Percentiles rank a stretch among this genome's conserved stretches.
These are phyloP conservation scores for Taxidea taxus DNA, from an alignment of 2,113 vertebrate genomes.

Conservation along the genomic window DNA sequence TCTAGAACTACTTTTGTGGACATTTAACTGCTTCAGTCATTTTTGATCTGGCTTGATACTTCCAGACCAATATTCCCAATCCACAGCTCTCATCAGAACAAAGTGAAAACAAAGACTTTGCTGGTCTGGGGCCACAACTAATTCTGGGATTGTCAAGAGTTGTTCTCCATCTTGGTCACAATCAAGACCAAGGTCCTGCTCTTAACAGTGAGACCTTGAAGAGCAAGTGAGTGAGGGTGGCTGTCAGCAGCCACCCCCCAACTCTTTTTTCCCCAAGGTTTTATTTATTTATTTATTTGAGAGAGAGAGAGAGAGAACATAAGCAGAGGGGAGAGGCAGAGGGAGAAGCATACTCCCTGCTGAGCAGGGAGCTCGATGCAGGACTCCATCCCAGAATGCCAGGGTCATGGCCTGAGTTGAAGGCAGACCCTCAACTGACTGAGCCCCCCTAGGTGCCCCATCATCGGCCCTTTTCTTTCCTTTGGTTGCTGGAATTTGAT, in stretches of 20 bases:
- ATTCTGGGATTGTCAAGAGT: not conserved
- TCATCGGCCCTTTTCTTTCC: not conserved
- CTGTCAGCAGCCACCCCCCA: not conserved
- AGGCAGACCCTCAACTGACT: not conserved
- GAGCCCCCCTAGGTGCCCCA: not conserved
- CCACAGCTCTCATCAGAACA: not conserved
- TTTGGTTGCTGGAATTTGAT: not conserved
- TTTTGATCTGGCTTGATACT: not conserved
- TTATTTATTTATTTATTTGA: not conserved
- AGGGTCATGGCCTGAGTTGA: not conserved
- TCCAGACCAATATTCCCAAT: not conserved
- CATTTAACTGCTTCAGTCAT: not conserved
- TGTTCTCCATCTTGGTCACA: not conserved
- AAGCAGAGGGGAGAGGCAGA: not conserved
- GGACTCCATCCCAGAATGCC: not conserved
- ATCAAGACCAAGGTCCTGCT: not conserved
- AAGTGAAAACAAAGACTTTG: not conserved
- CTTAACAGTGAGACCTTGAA: not conserved
- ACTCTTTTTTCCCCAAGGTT: not conserved
- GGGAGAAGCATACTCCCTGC: not conserved
- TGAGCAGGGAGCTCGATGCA: not conserved
- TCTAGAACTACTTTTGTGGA: not conserved
- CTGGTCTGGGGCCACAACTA: not conserved
- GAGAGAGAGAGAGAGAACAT: not conserved
- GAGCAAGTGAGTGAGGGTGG: not conserved